Base-by-base conservation (phyloP, 2,888 invertebrate species). In the Argyresthia goedartella region DNA sequence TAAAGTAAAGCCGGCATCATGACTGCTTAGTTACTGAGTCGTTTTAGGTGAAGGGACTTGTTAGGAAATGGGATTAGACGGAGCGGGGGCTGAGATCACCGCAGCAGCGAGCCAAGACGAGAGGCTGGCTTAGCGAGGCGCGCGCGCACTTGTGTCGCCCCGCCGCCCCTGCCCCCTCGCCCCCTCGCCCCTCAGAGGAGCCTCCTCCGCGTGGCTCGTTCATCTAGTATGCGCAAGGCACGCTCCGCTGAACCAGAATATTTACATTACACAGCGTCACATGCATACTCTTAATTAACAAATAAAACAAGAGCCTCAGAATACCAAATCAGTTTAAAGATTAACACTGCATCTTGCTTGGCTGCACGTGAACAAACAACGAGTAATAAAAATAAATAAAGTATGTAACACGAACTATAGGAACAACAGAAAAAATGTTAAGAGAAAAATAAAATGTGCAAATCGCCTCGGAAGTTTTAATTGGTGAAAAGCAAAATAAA, bases 1-100 rank as follows among this genome's bases (percentile, higher is more conserved):
- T 76, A 73, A 77, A 77, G 71, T 73, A 72, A 78, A 80, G 74
- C 70, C 63, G 64, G 64, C 68, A 64, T 67, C 69, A 71, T 73
- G 75, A 75, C 71, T 70, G 74, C 71, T 77, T 72, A 73, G 71
- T 50, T 50, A 53, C 44, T 48, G 16, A 53, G 49, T 71, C 65
- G 68, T 69, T 74, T 73, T 71, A 69, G 71, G 60, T 64, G 67
- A 72, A 25, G 69, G 69, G 69, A 73, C 50, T 75, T 76, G 76
- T 77, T 76, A 73, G 25, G 25, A 6, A 25, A 25, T 25, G 6
- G 25, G 25, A 25, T 25, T 25, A 25, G 25, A 25, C 25, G 25
- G 25, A 25, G 25, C 25, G 25, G 25, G 25, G 25, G 25, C 25
- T 25, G 25, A 25, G 25, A 6, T 2, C 25, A 25, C 25, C 25